A percentile compares a stretch with the other conserved stretches of the same genome.
These are phyloP conservation scores for Anoplolepis gracilipes DNA, from an alignment of 1,140 invertebrate species.

Conservation along the genomic window DNA sequence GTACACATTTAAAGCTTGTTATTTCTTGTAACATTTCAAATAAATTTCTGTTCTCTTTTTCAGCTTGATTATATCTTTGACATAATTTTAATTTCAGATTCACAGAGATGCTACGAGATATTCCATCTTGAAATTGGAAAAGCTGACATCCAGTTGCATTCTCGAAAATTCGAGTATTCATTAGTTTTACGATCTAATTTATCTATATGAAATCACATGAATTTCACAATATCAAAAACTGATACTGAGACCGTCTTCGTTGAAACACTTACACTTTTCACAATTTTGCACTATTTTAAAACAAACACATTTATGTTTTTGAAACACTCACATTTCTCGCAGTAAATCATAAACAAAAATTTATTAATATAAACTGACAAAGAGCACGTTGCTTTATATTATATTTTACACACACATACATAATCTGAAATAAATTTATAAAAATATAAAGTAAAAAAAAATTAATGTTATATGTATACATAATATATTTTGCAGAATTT, in stretches of 20 bases:
- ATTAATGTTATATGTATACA: background rate
- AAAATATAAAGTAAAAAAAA: background rate
- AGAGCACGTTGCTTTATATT: background rate
- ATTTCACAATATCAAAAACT: too few species aligned
- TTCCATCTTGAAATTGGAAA: conserved; percentile 1
- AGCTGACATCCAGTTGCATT: background rate
- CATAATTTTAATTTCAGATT: background rate
- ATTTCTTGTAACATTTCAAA: background rate
- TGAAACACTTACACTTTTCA: conserved; percentile 1
- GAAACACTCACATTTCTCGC: background rate
- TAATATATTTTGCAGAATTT: background rate
- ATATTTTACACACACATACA: conserved; percentile 1
- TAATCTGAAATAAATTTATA: background rate
- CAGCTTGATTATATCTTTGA: background rate
- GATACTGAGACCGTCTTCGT: background rate
- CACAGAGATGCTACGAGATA: background rate
- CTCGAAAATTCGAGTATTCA: background rate
- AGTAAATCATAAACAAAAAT: background rate
- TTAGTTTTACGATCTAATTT: background rate
- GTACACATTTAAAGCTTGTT: background rate
- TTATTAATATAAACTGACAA: background rate
- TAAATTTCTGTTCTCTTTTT: background rate
- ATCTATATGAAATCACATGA: too few species aligned
- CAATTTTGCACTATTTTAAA: background rate
- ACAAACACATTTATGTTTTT: background rate